Percentiles rank a stretch among this genome's conserved stretches.
Evolutionary conservation across 2,888 invertebrate genomes (phyloP).

Genomic region (Euzetes globulus): DNA sequence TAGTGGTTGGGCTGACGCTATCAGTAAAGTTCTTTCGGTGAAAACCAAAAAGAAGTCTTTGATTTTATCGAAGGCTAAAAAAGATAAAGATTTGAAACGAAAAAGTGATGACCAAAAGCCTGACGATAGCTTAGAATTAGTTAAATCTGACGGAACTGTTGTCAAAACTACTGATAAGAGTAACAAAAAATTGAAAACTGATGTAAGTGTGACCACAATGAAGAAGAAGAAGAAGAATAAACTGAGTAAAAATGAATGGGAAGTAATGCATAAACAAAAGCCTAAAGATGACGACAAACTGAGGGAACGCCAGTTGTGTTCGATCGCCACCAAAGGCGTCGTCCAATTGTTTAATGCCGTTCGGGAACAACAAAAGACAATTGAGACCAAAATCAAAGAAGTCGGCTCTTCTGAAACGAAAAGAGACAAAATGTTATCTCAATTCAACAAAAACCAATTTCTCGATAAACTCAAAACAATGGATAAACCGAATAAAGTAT

Average conservation of each 20-base stretch:
- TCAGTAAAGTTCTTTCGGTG: slow-evolving; percentile 66
- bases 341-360: slow-evolving; percentile 89
- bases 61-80: slow-evolving; percentile 73
- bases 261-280: slow-evolving; percentile 15
- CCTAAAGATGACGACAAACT: slow-evolving; percentile 18
- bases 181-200: slow-evolving; percentile 36
- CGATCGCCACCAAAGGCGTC: slow-evolving; percentile 56
- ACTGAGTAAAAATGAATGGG: slow-evolving; percentile 18
- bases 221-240: slow-evolving; percentile 35
- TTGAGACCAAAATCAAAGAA: slow-evolving; percentile 61
- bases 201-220: slow-evolving; percentile 36
- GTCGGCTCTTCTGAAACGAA: slow-evolving; percentile 61
- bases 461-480: slow-evolving; percentile 47
- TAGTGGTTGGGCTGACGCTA: slow-evolving; percentile 66
- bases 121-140: slow-evolving; percentile 62
- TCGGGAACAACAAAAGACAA: slow-evolving; percentile 68
- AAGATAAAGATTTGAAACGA: slow-evolving; percentile 46
- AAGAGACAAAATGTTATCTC: slow-evolving; percentile 64
- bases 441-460: slow-evolving; percentile 48
- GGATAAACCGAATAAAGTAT: slow-evolving; percentile 37
- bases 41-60: slow-evolving; percentile 63
- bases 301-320: slow-evolving; percentile 26
- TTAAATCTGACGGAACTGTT: slow-evolving; percentile 38
- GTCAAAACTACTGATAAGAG: slow-evolving; percentile 48
- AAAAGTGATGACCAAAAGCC: slow-evolving; percentile 44